Conservation (phyloP, 2,888 invertebrate species). For the Listrodromus nycthemerus region DNA sequence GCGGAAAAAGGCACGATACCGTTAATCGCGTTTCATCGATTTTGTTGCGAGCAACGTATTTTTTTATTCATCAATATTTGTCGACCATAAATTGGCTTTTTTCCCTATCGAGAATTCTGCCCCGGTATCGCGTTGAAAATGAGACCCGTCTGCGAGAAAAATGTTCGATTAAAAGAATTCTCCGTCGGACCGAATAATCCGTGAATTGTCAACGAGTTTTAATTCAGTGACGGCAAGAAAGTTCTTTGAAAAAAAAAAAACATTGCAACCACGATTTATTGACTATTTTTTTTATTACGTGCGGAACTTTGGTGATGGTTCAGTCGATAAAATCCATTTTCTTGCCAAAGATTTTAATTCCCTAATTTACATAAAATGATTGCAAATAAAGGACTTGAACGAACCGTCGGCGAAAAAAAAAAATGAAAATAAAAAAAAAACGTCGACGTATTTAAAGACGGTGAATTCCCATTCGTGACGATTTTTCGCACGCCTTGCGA, state of each 20-base stretch:
- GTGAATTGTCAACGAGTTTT: not conserved
- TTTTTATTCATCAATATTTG: not conserved
- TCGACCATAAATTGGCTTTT: not conserved
- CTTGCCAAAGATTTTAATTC: not conserved
- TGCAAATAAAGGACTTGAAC: not conserved
- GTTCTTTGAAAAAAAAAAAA: not conserved
- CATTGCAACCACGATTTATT: no score
- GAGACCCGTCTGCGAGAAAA: not conserved
- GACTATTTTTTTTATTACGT: not conserved
- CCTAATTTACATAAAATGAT: not conserved
- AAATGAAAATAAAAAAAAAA: not conserved
- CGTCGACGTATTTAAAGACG: not conserved
- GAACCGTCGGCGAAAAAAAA: not conserved
- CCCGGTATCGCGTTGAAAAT: not conserved
- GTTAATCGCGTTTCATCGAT: constrained; percentile 3
- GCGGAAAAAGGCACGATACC: not conserved
- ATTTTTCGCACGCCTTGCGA: constrained; percentile 8
- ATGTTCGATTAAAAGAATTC: not conserved
- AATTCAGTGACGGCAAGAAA: not conserved
- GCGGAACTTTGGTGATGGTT: not conserved
- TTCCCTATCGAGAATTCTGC: not conserved
- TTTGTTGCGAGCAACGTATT: not conserved
- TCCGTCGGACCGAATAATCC: not conserved
- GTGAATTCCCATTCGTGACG: not conserved
- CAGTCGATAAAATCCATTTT: not conserved